Percentiles rank a stretch among this genome's conserved stretches.
phyloP scores from a whole-genome alignment of 2,888 invertebrate species.

The Heliothis peltigera region DNA sequence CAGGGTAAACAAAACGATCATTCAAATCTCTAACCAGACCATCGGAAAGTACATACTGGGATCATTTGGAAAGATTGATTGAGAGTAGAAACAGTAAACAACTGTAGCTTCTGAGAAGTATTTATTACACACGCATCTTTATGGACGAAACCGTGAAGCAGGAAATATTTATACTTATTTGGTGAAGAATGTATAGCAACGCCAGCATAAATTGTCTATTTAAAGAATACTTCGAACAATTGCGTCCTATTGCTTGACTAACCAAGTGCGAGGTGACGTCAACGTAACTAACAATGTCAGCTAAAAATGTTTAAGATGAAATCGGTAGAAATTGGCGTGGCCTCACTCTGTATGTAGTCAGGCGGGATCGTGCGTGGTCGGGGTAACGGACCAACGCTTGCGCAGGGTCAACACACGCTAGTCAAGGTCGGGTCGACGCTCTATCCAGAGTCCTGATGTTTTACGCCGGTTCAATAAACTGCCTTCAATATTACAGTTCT shows the following conservation, averaged over 20 bases:
- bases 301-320: slow-evolving; percentile 46
- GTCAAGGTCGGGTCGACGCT: slow-evolving; percentile 82
- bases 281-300: slow-evolving; percentile 41
- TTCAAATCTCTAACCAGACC: slow-evolving; percentile 15
- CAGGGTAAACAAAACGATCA: slow-evolving; percentile 19
- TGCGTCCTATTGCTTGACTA: slow-evolving; percentile 6
- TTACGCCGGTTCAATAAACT: slow-evolving; percentile 25
- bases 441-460: slow-evolving; percentile 66
- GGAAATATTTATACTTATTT: slow-evolving; percentile 16
- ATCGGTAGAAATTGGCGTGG: slow-evolving; percentile 66
- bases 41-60: slow-evolving; percentile 3
- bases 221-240: slow-evolving; percentile 27
- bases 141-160: slow-evolving; percentile 26
- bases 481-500: slow-evolving; percentile 2
- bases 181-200: slow-evolving; percentile 14
- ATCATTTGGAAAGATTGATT: slow-evolving; percentile 8
- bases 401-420: slow-evolving; percentile 85
- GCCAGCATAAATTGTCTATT: slow-evolving; percentile 19
- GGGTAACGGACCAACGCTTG: slow-evolving; percentile 79
- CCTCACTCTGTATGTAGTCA: slow-evolving; percentile 63
- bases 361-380: slow-evolving; percentile 69
- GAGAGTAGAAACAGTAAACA: slow-evolving; percentile 6
- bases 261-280: slow-evolving; percentile 60
- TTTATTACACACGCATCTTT: slow-evolving; percentile 18
- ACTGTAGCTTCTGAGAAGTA: slow-evolving; percentile 14